phyloP scores from a whole-genome alignment of 2,797 vertebrate genomes.

The Austrolebias charrua region DNA sequence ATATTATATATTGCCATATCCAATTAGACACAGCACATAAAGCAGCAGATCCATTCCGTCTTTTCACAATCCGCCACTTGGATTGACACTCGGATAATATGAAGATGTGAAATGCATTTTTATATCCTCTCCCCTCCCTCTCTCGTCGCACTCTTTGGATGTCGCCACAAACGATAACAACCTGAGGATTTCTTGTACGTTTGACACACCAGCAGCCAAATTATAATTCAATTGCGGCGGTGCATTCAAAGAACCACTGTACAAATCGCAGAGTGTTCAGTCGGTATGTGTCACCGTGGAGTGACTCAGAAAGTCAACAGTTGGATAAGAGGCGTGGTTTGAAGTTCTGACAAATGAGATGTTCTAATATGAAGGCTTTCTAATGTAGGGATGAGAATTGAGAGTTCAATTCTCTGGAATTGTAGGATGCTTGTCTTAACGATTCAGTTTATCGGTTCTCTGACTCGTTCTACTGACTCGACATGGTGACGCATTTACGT shows the following conservation, averaged over 20 bases:
- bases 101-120: conserved; percentile 77
- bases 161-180: conserved; percentile 79
- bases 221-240: conserved; percentile 72
- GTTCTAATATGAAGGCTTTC: conserved; percentile 20
- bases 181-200: conserved; percentile 79
- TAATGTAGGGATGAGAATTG: too few relatives aligned
- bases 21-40: conserved; percentile 85
- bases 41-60: conserved; percentile 79
- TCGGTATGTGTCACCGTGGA: conserved; percentile 42
- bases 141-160: conserved; percentile 48
- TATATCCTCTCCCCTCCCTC: conserved; percentile 59
- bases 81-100: conserved; percentile 54
- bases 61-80: conserved; percentile 65
- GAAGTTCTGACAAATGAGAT: conserved; percentile 36
- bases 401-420: too few relatives aligned
- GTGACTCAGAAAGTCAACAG: conserved; percentile 65
- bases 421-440: too few relatives aligned
- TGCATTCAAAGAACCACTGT: conserved; percentile 61
- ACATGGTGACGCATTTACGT: too few relatives aligned
- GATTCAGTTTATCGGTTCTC: too few relatives aligned
- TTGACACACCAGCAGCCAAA: conserved; percentile 79
- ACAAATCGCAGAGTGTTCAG: conserved; percentile 52
- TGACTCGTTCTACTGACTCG: too few relatives aligned
- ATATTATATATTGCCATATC: conserved; percentile 82
- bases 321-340: conserved; percentile 48